Conservation (phyloP, 2,113 vertebrate species). For the Psilopogon haemacephalus region DNA sequence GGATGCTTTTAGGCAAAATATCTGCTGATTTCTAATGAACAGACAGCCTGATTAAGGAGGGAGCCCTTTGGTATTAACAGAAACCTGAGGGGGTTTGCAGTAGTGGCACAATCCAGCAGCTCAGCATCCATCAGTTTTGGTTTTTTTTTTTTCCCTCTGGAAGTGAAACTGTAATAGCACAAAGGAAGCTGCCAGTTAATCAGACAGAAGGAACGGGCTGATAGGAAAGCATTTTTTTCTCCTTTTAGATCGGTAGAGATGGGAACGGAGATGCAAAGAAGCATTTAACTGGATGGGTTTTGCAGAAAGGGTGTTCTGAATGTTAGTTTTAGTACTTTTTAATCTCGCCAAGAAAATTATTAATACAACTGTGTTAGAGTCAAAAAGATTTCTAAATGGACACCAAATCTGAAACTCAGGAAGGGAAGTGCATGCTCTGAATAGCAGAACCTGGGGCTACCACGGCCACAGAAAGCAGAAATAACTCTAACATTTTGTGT, state of each 20-base stretch:
- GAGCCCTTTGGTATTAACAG: neutral
- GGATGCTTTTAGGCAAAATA: constrained; percentile 7
- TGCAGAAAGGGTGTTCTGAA: neutral
- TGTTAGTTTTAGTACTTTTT: neutral
- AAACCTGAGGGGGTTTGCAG: neutral
- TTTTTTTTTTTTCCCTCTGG: neutral
- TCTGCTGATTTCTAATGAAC: neutral
- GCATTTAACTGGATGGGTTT: neutral
- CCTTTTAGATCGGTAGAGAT: neutral
- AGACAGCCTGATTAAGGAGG: neutral
- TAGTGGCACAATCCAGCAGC: neutral
- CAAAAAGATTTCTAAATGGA: neutral
- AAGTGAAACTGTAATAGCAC: neutral
- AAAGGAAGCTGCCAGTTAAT: neutral
- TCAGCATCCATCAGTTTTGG: neutral
- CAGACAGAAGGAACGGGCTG: neutral
- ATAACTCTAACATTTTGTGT: neutral
- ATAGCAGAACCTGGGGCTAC: neutral
- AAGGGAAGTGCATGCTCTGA: neutral
- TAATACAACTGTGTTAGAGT: neutral
- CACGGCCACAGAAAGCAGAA: neutral
- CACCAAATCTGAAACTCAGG: neutral
- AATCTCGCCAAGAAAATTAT: neutral
- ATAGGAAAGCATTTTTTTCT: neutral
- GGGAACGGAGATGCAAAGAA: neutral